These are phyloP conservation scores for Epinotia nisella DNA, from an alignment of 2,888 invertebrate genomes.

Conservation along the genomic window DNA sequence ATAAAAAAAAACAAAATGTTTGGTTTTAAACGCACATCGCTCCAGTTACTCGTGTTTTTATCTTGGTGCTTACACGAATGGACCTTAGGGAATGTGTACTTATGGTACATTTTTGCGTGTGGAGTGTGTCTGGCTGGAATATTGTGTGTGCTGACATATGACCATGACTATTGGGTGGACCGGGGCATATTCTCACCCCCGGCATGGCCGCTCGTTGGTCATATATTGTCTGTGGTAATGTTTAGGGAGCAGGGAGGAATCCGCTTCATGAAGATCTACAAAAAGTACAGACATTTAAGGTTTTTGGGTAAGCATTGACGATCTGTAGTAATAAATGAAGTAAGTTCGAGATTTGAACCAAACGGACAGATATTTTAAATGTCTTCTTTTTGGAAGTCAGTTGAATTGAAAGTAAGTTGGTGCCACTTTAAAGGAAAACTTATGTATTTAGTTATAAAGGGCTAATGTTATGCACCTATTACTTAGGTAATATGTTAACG, in stretches of 20 bases:
- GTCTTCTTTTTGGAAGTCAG: no score
- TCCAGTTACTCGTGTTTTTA: conserved; percentile 60
- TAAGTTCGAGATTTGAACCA: no score
- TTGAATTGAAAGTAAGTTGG: no score
- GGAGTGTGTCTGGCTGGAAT: conserved; percentile 54
- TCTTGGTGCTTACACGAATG: conserved; percentile 65
- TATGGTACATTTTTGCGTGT: conserved; percentile 63
- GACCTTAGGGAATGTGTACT: conserved; percentile 60
- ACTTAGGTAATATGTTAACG: no score
- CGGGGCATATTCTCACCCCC: conserved; percentile 75
- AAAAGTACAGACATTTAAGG: conserved; percentile 66
- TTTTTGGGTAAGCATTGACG: conserved; percentile 70
- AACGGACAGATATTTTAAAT: no score
- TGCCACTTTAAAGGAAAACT: no score
- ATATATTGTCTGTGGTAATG: conserved; percentile 70
- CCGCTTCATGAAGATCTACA: conserved; percentile 76
- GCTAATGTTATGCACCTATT: no score
- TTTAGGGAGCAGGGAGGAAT: conserved; percentile 78
- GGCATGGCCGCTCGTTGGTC: conserved; percentile 74
- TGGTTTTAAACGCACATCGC: conserved; percentile 69
- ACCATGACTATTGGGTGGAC: conserved; percentile 75
- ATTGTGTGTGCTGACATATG: conserved; percentile 69
- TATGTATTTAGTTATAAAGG: no score
- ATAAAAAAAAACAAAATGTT: conserved; percentile 64
- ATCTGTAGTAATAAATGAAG: no score